Conservation (phyloP, 1,140 invertebrate genomes). For the Lutraria rhynchaena region DNA sequence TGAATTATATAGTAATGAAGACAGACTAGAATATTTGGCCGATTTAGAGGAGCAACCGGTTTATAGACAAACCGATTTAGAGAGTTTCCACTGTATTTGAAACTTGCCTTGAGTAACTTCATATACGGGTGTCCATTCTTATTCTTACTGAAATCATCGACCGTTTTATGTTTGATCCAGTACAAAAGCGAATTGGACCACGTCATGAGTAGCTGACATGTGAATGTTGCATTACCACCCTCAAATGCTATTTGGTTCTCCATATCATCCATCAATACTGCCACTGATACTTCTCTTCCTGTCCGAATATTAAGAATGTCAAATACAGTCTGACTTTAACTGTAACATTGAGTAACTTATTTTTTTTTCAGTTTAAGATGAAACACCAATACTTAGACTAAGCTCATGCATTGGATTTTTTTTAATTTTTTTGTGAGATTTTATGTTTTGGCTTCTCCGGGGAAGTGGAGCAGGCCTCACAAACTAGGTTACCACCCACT, state of each 20-base stretch:
- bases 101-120: no score
- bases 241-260: slow-evolving; percentile 88
- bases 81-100: no score
- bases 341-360: not conserved
- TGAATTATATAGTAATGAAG: no score
- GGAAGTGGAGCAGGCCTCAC: no score
- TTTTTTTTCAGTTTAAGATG: not conserved
- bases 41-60: no score
- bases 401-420: no score
- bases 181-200: slow-evolving; percentile 87
- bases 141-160: slow-evolving; percentile 76
- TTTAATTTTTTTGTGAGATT: no score
- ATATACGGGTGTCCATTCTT: slow-evolving; percentile 73
- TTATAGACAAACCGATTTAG: no score
- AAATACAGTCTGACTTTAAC: not conserved
- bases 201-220: slow-evolving; percentile 89
- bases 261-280: slow-evolving; percentile 87
- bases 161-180: slow-evolving; percentile 87
- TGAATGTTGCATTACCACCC: slow-evolving; percentile 87
- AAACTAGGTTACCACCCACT: no score
- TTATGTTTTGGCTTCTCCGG: no score
- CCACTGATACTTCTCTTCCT: slow-evolving; percentile 89
- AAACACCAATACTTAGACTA: not conserved
- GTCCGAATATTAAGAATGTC: not conserved
- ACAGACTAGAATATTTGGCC: no score